Conservation (phyloP, 2,797 vertebrate species). For the Microctenopoma lineatum region DNA sequence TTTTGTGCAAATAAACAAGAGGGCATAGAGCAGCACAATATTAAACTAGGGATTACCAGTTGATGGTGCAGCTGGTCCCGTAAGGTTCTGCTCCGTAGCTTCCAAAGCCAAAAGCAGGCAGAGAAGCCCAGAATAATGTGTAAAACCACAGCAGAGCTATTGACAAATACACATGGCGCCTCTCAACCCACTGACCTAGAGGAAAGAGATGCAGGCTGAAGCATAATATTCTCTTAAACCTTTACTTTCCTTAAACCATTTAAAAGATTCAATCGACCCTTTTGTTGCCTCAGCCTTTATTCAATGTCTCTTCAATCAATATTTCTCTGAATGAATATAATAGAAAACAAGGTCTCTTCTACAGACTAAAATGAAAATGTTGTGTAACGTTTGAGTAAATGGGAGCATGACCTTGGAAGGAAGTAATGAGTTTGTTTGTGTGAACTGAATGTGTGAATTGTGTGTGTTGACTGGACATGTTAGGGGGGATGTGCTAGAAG, state of each 20-base stretch:
- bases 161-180: conserved; percentile 51
- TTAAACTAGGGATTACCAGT: conserved; percentile 53
- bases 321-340: conserved; percentile 1
- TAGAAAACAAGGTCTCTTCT: background rate
- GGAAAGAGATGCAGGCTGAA: background rate
- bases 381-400: conserved; percentile 5
- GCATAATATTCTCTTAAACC: background rate
- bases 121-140: conserved; percentile 66
- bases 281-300: background rate
- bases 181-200: conserved; percentile 73
- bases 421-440: background rate
- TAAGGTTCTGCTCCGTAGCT: conserved; percentile 75
- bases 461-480: background rate
- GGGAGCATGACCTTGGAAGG: background rate
- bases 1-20: background rate
- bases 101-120: conserved; percentile 73
- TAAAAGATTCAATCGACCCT: background rate
- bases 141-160: conserved; percentile 67
- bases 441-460: background rate
- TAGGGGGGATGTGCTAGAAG: background rate
- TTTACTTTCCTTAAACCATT: conserved; percentile 6
- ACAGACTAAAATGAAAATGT: background rate
- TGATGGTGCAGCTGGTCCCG: conserved; percentile 74
- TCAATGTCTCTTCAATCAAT: background rate
- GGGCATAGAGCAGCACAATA: background rate